Percentiles rank a stretch among this genome's conserved stretches.
Evolutionary conservation across 2,797 vertebrate species (phyloP).

Genomic region (Micromesistius poutassou): DNA sequence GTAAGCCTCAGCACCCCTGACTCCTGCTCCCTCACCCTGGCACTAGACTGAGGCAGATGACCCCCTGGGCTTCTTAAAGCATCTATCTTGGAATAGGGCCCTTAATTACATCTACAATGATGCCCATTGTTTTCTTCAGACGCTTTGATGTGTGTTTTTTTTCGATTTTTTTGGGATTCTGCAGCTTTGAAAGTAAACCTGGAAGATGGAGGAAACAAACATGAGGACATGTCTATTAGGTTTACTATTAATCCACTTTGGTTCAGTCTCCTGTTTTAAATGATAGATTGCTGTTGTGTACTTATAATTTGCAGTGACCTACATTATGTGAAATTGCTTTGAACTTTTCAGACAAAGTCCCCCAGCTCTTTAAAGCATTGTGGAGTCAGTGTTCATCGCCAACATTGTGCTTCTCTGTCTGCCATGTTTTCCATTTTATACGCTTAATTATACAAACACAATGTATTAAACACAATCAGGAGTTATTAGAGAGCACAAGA

Average conservation of each 20-base stretch:
- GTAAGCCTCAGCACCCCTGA: constrained; percentile 39
- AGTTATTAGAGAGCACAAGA: constrained; percentile 45
- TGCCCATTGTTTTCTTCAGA: constrained; percentile 54
- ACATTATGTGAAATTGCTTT: constrained; percentile 68
- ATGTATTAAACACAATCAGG: constrained; percentile 54
- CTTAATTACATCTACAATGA: constrained; percentile 63
- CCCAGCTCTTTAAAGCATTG: constrained; percentile 33
- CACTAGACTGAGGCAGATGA: constrained; percentile 63
- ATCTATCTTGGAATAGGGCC: constrained; percentile 44
- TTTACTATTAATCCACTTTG: constrained; percentile 51
- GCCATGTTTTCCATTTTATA: constrained; percentile 42
- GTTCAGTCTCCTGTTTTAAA: constrained; percentile 46
- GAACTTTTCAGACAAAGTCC: constrained; percentile 67
- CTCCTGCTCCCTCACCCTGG: constrained; percentile 52
- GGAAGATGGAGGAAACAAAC: constrained; percentile 42
- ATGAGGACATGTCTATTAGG: constrained; percentile 27
- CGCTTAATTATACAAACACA: constrained; percentile 58
- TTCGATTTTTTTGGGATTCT: neutral
- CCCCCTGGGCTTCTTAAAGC: constrained; percentile 56
- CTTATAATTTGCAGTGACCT: constrained; percentile 65
- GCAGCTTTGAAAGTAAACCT: constrained; percentile 41
- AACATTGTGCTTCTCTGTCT: constrained; percentile 32
- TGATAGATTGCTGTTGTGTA: constrained; percentile 53
- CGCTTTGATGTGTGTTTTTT: constrained; percentile 51
- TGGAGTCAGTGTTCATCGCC: constrained; percentile 31